These are phyloP conservation scores for Synanthedon tipuliformis DNA, from an alignment of 2,888 invertebrate genomes.

Conservation along the genomic window DNA sequence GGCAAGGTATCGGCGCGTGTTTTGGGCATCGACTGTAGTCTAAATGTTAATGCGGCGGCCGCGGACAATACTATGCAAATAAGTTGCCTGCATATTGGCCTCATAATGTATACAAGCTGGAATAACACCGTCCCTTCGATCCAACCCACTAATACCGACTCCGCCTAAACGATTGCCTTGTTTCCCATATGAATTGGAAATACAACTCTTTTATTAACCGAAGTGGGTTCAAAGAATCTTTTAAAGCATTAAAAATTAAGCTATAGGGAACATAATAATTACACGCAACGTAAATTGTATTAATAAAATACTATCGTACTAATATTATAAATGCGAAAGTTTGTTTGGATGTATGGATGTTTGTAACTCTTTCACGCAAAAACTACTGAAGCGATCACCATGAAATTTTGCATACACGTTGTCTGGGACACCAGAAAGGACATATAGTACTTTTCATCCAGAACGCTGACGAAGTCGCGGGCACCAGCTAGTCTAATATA, in stretches of 20 bases:
- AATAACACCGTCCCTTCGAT: constrained; percentile 21
- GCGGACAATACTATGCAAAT: constrained; percentile 57
- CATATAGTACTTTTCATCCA: too few relatives aligned
- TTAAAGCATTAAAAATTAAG: not conserved
- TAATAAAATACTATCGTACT: too few relatives aligned
- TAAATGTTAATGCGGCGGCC: constrained; percentile 49
- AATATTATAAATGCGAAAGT: too few relatives aligned
- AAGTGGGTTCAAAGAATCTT: not conserved
- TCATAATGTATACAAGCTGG: constrained; percentile 40
- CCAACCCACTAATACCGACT: not conserved
- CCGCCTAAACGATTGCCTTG: not conserved
- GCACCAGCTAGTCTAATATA: too few relatives aligned
- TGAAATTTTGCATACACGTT: too few relatives aligned
- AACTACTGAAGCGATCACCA: too few relatives aligned
- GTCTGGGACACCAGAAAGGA: too few relatives aligned
- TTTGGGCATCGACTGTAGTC: constrained; percentile 31
- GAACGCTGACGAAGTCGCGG: too few relatives aligned
- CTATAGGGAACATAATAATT: too few relatives aligned
- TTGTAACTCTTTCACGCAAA: too few relatives aligned
- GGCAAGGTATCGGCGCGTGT: constrained; percentile 22
- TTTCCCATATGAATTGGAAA: not conserved
- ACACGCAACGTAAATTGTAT: too few relatives aligned
- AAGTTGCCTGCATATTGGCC: constrained; percentile 15
- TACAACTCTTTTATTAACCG: not conserved
- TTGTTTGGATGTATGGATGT: too few relatives aligned